Percentiles rank a stretch among this genome's conserved stretches.
Evolutionary conservation across 2,797 vertebrate genomes (phyloP).

Genomic region (Lepilemur septentrionalis): DNA sequence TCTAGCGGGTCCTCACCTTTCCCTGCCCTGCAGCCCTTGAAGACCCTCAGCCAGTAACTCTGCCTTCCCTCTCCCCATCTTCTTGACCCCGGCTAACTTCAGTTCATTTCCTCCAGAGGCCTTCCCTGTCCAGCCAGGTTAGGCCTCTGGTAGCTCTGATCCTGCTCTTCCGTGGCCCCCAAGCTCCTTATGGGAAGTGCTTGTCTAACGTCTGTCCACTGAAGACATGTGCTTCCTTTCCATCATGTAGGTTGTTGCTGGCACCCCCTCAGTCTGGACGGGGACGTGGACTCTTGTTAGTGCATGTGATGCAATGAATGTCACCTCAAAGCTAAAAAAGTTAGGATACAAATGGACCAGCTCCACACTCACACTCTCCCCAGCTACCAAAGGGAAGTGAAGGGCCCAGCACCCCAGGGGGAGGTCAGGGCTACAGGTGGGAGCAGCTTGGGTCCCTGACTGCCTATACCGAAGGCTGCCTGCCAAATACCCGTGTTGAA

Average conservation of each 20-base stretch:
- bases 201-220: neutral
- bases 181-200: neutral
- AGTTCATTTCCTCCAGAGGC: neutral
- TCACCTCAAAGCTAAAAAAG: neutral
- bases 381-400: neutral
- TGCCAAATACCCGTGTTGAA: neutral
- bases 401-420: neutral
- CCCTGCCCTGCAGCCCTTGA: neutral
- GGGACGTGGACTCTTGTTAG: neutral
- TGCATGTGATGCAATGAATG: neutral
- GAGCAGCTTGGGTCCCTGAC: neutral
- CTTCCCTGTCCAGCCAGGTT: neutral
- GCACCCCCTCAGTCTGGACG: neutral
- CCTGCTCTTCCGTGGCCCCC: too few relatives aligned
- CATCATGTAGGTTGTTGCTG: neutral
- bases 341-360: neutral
- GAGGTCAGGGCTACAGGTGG: neutral
- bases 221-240: neutral
- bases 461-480: neutral
- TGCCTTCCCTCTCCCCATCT: neutral
- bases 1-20: neutral
- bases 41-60: neutral
- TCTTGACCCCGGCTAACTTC: neutral
- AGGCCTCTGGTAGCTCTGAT: accelerated
- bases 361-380: accelerated